Base-by-base conservation (phyloP, 2,888 invertebrate species). In the Phyllotreta cruciferae region DNA sequence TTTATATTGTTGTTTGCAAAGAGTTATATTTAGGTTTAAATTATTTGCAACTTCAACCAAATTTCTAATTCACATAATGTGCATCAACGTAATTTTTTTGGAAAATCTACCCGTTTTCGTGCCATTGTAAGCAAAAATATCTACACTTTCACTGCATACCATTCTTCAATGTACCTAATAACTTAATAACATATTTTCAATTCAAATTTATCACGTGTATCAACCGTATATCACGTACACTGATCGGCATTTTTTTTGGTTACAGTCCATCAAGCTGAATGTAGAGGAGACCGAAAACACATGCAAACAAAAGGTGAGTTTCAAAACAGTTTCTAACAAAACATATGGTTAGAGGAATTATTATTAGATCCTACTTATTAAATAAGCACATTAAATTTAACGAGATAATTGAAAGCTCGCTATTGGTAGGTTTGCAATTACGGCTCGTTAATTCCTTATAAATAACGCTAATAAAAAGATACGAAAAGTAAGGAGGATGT, bases 291-390 rank as follows among this genome's bases (percentile, higher is more conserved):
- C 9, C 42, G 50, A n/a, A 49, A 58, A 35, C 50, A 50, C 9
- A 58, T 42, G 42, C 58, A 58, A 41, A 50, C 42, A 50, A 35
- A 58, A 58, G 58, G 58, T 58, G 10, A 58, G 50, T 41, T 41
- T 10, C 7, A 9, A 11, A 42, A 8, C 42, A 8, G 6, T 42
- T 24, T 24, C 24, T 4, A 24, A 24, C 24, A 24, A 24, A 24
- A 24, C 24, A 24, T 24, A 24, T 24, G 24, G 24, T 24, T 24
- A 24, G 24, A 24, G 24, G 24, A 3, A 24, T 24, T 24, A 24
- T 41, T 41, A 41, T 41, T 41, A 38, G 38, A 38, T 38, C 38
- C 11, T 9, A 44, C n/a, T 24, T 24, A 24, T 24, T 24, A 24
- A 24, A 4, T 24, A 24, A 24, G 24, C 24, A 24, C 24, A 24